A percentile compares a stretch with the other conserved stretches of the same genome.
Conservation (phyloP, 1,140 invertebrate genomes). For the Thaumetopoea pityocampa region DNA sequence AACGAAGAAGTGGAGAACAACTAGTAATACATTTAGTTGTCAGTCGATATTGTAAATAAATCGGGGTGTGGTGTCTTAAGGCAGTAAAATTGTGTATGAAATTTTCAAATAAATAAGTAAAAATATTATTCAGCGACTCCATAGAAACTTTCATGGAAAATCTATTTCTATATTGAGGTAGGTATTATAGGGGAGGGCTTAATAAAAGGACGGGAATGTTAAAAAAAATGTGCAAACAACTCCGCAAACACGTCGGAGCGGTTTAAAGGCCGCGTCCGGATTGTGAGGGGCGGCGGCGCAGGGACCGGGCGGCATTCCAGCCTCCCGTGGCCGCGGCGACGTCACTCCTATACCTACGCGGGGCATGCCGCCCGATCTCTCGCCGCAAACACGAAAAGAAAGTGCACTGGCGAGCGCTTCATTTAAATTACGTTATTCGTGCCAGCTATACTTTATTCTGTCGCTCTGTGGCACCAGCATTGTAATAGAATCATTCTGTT, state of each 20-base stretch:
- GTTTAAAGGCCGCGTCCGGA: slow-evolving; percentile 70
- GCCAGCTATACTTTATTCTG: background rate
- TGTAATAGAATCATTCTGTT: too few species aligned
- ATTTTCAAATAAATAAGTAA: too few species aligned
- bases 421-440: slow-evolving; percentile 6
- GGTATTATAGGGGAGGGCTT: slow-evolving; percentile 41
- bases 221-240: slow-evolving; percentile 75
- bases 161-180: slow-evolving; percentile 17
- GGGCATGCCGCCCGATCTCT: slow-evolving; percentile 43
- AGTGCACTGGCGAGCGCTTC: slow-evolving; percentile 36
- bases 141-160: too few species aligned
- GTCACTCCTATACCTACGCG: slow-evolving; percentile 47
- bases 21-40: too few species aligned
- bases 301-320: slow-evolving; percentile 66
- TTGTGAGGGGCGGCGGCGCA: slow-evolving; percentile 61
- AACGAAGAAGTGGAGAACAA: too few species aligned
- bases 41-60: too few species aligned
- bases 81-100: too few species aligned
- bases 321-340: slow-evolving; percentile 53
- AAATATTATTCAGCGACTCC: too few species aligned
- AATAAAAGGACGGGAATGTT: slow-evolving; percentile 66
- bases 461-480: too few species aligned
- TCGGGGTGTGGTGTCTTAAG: too few species aligned
- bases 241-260: slow-evolving; percentile 70
- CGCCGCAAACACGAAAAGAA: slow-evolving; percentile 32